Percentiles rank a stretch among this genome's conserved stretches.
Conservation (phyloP, 2,888 invertebrate species). For the Esperia sulphurella region DNA sequence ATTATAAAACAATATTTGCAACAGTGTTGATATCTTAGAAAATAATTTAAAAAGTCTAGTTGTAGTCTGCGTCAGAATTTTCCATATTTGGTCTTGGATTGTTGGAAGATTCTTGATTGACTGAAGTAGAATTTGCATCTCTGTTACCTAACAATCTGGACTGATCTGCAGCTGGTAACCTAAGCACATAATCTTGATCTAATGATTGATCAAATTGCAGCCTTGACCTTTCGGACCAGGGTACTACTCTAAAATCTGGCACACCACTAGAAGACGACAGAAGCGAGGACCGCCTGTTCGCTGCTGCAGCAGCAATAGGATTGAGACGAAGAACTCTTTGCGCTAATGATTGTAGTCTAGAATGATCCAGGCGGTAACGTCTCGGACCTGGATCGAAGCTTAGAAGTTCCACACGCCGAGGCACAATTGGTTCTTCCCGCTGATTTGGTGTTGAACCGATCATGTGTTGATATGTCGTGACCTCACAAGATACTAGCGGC, state of each 20-base stretch:
- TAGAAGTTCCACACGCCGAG: conserved; percentile 31
- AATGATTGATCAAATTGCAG: conserved; percentile 37
- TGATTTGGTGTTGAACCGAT: conserved; percentile 42
- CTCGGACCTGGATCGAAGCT: conserved; percentile 43
- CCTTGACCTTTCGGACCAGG: conserved; percentile 47
- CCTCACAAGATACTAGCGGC: conserved; percentile 71
- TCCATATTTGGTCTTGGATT: conserved; percentile 32
- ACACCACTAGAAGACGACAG: conserved; percentile 12
- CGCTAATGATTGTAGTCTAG: conserved; percentile 49
- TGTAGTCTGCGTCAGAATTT: conserved; percentile 36
- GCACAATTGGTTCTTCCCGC: conserved; percentile 27
- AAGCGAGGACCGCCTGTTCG: conserved; percentile 13
- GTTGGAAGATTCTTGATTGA: conserved; percentile 31
- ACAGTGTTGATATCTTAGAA: background rate
- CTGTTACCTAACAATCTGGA: conserved; percentile 41
- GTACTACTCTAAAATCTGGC: conserved; percentile 45
- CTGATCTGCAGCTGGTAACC: conserved; percentile 51
- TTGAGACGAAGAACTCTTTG: conserved; percentile 57
- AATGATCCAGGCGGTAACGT: conserved; percentile 40
- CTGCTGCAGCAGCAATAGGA: conserved; percentile 32
- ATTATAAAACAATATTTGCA: too few relatives aligned
- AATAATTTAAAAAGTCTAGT: background rate
- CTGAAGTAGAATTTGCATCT: conserved; percentile 12
- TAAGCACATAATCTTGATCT: conserved; percentile 52
- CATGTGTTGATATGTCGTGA: conserved; percentile 72